Percentiles rank a stretch among this genome's conserved stretches.
phyloP scores from a whole-genome alignment of 2,888 invertebrate species.

The Parnassius glacialis region DNA sequence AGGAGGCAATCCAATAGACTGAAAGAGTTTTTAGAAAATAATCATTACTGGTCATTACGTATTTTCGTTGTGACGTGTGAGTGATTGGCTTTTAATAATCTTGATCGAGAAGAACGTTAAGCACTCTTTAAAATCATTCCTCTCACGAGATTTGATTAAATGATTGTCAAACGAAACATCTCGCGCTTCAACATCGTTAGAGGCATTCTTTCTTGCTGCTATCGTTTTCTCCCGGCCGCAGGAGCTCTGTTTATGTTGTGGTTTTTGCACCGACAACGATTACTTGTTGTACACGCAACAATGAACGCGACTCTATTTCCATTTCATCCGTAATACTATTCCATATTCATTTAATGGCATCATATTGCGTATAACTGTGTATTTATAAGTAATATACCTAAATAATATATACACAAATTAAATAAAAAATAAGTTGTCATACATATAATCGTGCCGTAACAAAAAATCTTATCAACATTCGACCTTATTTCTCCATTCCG shows the following conservation, averaged over 20 bases:
- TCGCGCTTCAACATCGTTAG: neutral
- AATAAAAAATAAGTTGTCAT: conserved; percentile 7
- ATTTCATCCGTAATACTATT: conserved; percentile 28
- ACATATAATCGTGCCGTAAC: conserved; percentile 21
- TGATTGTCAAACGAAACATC: neutral
- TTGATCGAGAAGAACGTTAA: neutral
- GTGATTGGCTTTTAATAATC: neutral
- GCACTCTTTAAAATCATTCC: neutral
- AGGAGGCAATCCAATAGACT: conserved; percentile 2
- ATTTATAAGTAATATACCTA: conserved; percentile 4
- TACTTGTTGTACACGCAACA: conserved; percentile 26
- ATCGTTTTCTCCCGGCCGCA: conserved; percentile 8
- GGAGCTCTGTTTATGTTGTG: conserved; percentile 31
- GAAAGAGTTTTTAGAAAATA: neutral
- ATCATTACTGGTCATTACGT: neutral
- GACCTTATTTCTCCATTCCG: conserved; percentile 44
- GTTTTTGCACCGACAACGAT: conserved; percentile 28
- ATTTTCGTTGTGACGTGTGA: conserved; percentile 1
- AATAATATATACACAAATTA: conserved; percentile 18
- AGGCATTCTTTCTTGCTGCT: conserved; percentile 1
- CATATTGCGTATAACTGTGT: conserved; percentile 15
- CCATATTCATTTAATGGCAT: conserved; percentile 28
- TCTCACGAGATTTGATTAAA: neutral
- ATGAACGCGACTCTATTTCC: conserved; percentile 32
- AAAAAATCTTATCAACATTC: conserved; percentile 35